Percentiles rank a stretch among this genome's conserved stretches.
Conservation (phyloP, 2,113 vertebrate genomes). For the Sorex fumeus region DNA sequence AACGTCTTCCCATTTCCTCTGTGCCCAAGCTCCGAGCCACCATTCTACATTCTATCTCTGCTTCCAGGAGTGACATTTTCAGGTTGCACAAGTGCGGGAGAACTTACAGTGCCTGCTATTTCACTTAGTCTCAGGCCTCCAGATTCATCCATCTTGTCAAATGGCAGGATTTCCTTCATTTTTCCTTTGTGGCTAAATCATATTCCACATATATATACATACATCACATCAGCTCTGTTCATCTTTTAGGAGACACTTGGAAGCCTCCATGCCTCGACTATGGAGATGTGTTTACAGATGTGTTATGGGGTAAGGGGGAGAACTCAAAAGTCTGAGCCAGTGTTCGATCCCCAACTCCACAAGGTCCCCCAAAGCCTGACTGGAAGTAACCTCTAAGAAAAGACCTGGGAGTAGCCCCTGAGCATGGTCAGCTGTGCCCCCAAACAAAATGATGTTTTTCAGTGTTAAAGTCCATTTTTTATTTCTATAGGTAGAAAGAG, state of each 20-base stretch:
- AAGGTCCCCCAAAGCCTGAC: too few species aligned
- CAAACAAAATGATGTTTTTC: slow-evolving; percentile 5
- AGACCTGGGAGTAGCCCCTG: too few species aligned
- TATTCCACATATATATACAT: background rate
- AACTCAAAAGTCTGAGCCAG: too few species aligned
- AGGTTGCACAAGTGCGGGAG: background rate
- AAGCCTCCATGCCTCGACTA: background rate
- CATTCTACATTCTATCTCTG: background rate
- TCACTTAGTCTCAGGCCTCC: background rate
- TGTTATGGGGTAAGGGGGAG: background rate
- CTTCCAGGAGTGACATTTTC: background rate
- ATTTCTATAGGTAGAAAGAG: background rate
- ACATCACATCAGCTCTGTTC: background rate
- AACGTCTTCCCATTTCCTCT: background rate
- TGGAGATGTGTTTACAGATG: background rate
- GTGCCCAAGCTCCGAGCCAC: background rate
- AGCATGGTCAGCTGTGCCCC: too few species aligned
- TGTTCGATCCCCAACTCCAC: too few species aligned
- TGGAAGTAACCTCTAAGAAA: too few species aligned
- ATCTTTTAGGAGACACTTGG: background rate
- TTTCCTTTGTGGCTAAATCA: background rate
- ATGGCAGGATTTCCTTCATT: background rate
- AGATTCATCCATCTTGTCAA: background rate
- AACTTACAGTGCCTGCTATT: background rate
- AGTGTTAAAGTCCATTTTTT: slow-evolving; percentile 47